Conservation (phyloP, 2,113 vertebrate genomes). For the Blennius ocellaris region DNA sequence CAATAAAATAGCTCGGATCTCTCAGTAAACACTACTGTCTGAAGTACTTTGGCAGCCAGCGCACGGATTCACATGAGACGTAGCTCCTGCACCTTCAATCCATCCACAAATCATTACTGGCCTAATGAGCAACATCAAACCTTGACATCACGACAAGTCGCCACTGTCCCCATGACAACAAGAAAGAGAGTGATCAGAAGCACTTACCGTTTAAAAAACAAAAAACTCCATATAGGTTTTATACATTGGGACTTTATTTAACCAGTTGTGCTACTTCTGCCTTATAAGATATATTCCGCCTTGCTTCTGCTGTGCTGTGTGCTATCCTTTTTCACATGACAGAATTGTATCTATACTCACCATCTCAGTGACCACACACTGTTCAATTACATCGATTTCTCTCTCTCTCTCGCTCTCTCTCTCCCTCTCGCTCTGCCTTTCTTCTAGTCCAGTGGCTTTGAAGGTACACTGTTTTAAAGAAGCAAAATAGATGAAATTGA, state of each 20-base stretch:
- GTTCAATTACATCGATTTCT: slow-evolving; percentile 57
- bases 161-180: slow-evolving; percentile 74
- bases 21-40: slow-evolving; percentile 56
- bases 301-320: background rate
- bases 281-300: background rate
- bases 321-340: slow-evolving; percentile 29
- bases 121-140: slow-evolving; percentile 64
- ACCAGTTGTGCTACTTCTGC: slow-evolving; percentile 8
- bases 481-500: slow-evolving; percentile 18
- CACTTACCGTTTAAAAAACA: no score
- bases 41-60: slow-evolving; percentile 31
- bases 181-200: background rate
- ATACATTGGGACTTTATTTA: slow-evolving; percentile 8
- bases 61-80: slow-evolving; percentile 46
- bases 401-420: no score
- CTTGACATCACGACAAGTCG: slow-evolving; percentile 55
- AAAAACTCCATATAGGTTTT: no score
- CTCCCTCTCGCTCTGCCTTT: slow-evolving; percentile 35
- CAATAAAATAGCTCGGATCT: slow-evolving; percentile 45
- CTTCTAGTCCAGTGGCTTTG: slow-evolving; percentile 31
- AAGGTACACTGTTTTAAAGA: background rate
- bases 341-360: slow-evolving; percentile 26
- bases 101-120: slow-evolving; percentile 62
- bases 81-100: slow-evolving; percentile 59
- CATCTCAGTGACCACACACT: slow-evolving; percentile 43